Base-by-base conservation (phyloP, 1,140 invertebrate genomes). In the Propsilocerus akamusi region DNA sequence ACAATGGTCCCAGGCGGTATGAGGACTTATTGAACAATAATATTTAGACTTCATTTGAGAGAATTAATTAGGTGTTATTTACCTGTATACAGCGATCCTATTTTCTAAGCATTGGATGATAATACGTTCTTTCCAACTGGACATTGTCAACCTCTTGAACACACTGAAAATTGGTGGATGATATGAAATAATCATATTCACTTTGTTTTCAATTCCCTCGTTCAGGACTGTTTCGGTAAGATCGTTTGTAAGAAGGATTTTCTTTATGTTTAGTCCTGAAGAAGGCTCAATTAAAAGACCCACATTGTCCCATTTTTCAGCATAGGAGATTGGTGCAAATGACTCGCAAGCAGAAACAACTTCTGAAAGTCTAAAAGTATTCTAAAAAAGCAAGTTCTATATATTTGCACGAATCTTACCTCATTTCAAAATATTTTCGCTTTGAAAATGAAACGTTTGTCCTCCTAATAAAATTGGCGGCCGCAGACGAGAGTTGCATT, bases 231-330 rank as follows among this genome's bases (percentile, higher is more conserved):
- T 74, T 64, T 89, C 83, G 0, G 91, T 97, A 37, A 98, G 70
- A 67, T 98, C 94, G 68, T 95, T 98, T 5, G 93, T 97, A n/a
- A 97, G 61, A 25, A 97, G 59, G 51, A 96, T 78, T 30, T 72
- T 78, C 8, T 64, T 67, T 7, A 89, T 20, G 10, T 41, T 20
- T 67, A 5, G 55, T 53, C 52, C 70, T 73, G 52, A 48, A 65
- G 73, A 73, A 11, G 90, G 88, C 60, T 95, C 84, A 10, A 96
- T 72, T 8, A 97, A 68, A 5, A 97, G 65, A 6, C 94, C 94
- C 24, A 95, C 92, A 70, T 98, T 97, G 63, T 98, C 95, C 93
- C 94, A 98, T 25, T 70, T 74, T 55, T 81, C 89, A 1, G 92
- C 86, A 10, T 89, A 69, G 4, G 66, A 62, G 12, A 74, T 63